Evolutionary conservation across 1,140 invertebrate genomes (phyloP), one percentile per base, ranked within the genome.

Genomic region (Formica selysi): DNA sequence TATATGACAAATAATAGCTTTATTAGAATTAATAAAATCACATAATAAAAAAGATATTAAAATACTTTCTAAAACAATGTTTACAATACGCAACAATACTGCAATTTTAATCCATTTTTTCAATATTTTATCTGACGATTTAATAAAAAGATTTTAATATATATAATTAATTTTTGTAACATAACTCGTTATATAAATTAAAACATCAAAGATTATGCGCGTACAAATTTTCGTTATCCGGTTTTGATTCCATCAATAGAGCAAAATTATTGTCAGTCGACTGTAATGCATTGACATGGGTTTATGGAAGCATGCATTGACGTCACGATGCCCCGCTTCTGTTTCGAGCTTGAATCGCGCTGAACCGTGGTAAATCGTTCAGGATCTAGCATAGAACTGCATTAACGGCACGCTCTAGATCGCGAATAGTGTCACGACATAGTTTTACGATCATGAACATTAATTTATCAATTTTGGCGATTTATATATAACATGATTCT

Each of bases 291-390:
- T 74, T 85, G 87, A 89, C 89, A 87, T 87, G 85, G 87, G 70
- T 85, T 80, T 86, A 91, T 74, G 67, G 90, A 85, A 81, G 90
- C 90, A 73, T 92, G 86, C 78, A 90, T 87, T 88, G 85, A 92
- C 91, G 90, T 92, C 89, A 84, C 88, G 71, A 86, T 59, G 87
- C 62, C 13, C 54, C 74, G 73, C 51, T 41, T 51, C 76, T 76
- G 83, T 81, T 74, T 29, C 67, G 36, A 48, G 71, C 59, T 78
- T 51, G 57, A 76, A 68, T 36, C 57, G 80, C 70, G 62, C 32
- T 44, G 32, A 61, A 44, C 67, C 86, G 65, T 76, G 68, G 78
- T 86, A 87, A 88, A 88, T 86, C 57, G 87, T 86, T 86, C 76
- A 70, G 61, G 61, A 22, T 38, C 61, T 41, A 68, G 32, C 70